phyloP scores from a whole-genome alignment of 2,888 invertebrate genomes.

The Cheiracanthium punctorium region DNA sequence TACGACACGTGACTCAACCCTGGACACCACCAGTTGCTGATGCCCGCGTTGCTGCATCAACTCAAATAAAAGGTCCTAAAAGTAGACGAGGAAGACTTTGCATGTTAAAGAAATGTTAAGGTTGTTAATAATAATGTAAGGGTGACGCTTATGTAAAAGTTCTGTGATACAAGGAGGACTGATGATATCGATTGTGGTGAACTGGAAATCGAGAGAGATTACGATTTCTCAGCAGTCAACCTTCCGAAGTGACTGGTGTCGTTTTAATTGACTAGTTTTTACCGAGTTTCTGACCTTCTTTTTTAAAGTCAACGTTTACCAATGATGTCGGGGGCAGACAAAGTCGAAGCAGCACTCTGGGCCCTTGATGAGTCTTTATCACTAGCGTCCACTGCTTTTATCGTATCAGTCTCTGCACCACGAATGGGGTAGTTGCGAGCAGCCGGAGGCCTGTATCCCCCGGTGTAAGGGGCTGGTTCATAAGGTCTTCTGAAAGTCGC shows the following conservation, averaged over 20 bases:
- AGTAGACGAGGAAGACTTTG: slow-evolving; percentile 18
- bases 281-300: slow-evolving; percentile 72
- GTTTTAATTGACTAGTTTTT: slow-evolving; percentile 30
- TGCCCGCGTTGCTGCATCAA: neutral
- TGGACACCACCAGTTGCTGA: neutral
- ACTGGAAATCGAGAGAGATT: neutral
- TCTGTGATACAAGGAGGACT: neutral
- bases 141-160: neutral
- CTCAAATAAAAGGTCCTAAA: slow-evolving; percentile 14
- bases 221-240: neutral
- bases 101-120: slow-evolving; percentile 22
- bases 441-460: slow-evolving; percentile 1
- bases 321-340: slow-evolving; percentile 70
- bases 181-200: neutral
- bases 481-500: slow-evolving; percentile 37
- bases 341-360: slow-evolving; percentile 66
- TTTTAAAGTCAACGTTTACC: slow-evolving; percentile 73
- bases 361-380: slow-evolving; percentile 56
- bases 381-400: slow-evolving; percentile 58
- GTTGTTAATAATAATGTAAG: slow-evolving; percentile 1
- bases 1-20: neutral
- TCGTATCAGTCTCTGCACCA: slow-evolving; percentile 33
- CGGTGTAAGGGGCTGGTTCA: neutral
- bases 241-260: neutral
- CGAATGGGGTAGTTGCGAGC: slow-evolving; percentile 15